A percentile compares a stretch with the other conserved stretches of the same genome.
Evolutionary conservation across 2,797 vertebrate genomes (phyloP).

Genomic region (Dallia pectoralis): DNA sequence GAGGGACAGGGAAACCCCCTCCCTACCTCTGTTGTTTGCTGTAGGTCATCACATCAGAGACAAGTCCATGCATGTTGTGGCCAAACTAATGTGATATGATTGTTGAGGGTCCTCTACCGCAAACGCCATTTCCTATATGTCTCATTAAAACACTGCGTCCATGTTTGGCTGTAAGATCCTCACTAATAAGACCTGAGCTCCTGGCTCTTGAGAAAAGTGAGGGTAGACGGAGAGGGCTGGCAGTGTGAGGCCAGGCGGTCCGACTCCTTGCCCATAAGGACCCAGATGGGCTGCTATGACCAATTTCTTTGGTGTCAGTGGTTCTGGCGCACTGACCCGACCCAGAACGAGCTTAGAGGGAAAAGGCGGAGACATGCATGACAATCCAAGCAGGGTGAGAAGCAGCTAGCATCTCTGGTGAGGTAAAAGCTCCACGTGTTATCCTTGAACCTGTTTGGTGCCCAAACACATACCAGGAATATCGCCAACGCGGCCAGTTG

Average conservation of each 20-base stretch:
- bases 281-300: constrained; percentile 58
- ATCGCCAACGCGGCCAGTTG: constrained; percentile 34
- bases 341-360: constrained; percentile 37
- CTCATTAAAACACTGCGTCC: constrained; percentile 66
- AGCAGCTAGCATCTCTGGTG: constrained; percentile 14
- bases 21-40: constrained; percentile 42
- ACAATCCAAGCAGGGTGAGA: constrained; percentile 32
- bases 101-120: constrained; percentile 57
- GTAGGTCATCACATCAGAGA: constrained; percentile 57
- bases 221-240: neutral
- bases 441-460: constrained; percentile 49
- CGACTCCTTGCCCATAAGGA: constrained; percentile 32
- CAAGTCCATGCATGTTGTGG: constrained; percentile 31
- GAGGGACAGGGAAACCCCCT: constrained; percentile 39
- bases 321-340: constrained; percentile 44
- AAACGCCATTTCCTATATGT: constrained; percentile 53
- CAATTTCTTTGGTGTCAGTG: constrained; percentile 53
- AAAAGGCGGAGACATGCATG: constrained; percentile 38
- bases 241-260: constrained; percentile 53
- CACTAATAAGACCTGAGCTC: constrained; percentile 69
- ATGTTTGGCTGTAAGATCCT: constrained; percentile 67
- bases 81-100: too few species aligned
- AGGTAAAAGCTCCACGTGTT: constrained; percentile 40
- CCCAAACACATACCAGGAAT: constrained; percentile 49
- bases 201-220: constrained; percentile 50